These are phyloP conservation scores for Clamator glandarius DNA, from an alignment of 2,797 vertebrate genomes.

Conservation along the genomic window DNA sequence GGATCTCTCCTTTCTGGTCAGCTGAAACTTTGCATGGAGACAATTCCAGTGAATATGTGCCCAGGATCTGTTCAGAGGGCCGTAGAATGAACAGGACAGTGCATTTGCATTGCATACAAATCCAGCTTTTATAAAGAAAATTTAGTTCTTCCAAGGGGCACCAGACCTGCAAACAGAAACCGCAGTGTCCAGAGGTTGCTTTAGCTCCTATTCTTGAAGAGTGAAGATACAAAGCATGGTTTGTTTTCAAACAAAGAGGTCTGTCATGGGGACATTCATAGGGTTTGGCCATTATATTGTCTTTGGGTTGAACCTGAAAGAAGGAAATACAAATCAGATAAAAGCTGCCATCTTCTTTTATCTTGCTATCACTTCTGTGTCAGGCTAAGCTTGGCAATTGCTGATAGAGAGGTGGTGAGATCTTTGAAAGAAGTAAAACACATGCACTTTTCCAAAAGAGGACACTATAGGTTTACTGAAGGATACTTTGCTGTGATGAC, in stretches of 20 bases:
- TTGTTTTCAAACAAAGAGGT: background rate
- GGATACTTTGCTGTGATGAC: background rate
- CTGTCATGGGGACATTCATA: background rate
- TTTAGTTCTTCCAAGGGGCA: background rate
- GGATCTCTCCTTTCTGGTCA: background rate
- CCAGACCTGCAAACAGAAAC: background rate
- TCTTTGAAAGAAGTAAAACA: background rate
- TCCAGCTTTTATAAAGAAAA: background rate
- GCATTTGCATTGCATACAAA: background rate
- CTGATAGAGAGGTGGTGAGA: background rate
- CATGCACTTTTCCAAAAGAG: background rate
- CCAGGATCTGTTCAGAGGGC: background rate
- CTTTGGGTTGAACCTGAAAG: background rate
- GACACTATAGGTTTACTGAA: accelerated
- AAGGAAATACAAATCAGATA: background rate
- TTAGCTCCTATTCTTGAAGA: background rate
- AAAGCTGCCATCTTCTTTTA: background rate
- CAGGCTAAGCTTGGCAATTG: background rate
- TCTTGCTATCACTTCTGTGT: background rate
- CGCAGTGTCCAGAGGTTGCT: background rate
- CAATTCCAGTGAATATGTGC: background rate
- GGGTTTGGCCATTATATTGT: background rate
- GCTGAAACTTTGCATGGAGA: background rate
- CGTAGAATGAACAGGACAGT: background rate
- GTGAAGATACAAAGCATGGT: background rate